phyloP scores from a whole-genome alignment of 1,140 invertebrate genomes.

The Eciton burchellii region DNA sequence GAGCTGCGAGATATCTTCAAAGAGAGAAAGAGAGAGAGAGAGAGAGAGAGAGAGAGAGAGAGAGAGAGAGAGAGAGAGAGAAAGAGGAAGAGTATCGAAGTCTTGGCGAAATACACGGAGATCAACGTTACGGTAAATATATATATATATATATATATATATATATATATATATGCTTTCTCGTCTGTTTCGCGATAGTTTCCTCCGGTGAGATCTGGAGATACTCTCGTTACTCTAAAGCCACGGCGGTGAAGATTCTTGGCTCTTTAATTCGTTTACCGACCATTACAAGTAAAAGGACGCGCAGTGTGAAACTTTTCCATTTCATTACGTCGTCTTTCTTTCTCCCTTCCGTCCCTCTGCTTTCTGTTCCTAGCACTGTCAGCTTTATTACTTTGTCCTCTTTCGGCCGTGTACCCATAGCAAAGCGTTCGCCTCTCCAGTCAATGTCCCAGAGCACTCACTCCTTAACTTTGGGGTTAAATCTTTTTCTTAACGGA shows the following conservation, averaged over 20 bases:
- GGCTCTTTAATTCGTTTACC: slow-evolving; percentile 82
- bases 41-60: no score
- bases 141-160: no score
- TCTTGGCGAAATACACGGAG: slow-evolving; percentile 40
- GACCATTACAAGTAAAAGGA: slow-evolving; percentile 73
- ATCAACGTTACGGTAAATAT: slow-evolving; percentile 30
- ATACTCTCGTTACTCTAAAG: slow-evolving; percentile 71
- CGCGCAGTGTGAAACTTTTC: slow-evolving; percentile 78
- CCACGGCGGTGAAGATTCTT: slow-evolving; percentile 69
- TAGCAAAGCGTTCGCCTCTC: slow-evolving; percentile 42
- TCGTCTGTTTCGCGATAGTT: not conserved
- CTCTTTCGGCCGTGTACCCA: slow-evolving; percentile 67
- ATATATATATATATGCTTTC: slow-evolving; percentile 9
- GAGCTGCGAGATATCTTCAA: slow-evolving; percentile 23
- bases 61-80: no score
- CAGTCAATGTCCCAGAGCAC: slow-evolving; percentile 13
- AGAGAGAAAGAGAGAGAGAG: no score
- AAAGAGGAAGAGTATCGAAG: no score
- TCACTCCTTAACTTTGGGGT: slow-evolving; percentile 64
- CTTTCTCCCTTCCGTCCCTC: slow-evolving; percentile 50
- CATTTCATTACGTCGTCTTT: slow-evolving; percentile 80
- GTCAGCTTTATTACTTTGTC: slow-evolving; percentile 82
- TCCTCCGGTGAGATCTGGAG: slow-evolving; percentile 37
- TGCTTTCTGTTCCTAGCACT: slow-evolving; percentile 47
- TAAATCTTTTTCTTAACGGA: slow-evolving; percentile 65